phyloP scores from a whole-genome alignment of 2,888 invertebrate species.

The Prionchulus punctatus region DNA sequence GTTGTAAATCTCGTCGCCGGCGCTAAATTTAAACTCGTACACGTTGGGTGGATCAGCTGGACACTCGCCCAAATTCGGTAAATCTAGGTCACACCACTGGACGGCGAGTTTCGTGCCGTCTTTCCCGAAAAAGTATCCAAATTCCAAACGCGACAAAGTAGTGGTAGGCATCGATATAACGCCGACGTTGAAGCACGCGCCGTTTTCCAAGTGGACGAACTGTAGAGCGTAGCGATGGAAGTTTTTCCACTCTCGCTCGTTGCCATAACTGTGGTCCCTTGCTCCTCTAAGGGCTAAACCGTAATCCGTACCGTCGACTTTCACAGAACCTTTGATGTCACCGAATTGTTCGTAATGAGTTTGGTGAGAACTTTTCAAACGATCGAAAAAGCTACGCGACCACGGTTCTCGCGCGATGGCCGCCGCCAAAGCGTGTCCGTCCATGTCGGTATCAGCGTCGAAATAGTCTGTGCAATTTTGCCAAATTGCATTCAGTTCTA shows the following conservation, averaged over 20 bases:
- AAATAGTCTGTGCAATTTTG: constrained; percentile 48
- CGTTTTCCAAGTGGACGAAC: constrained; percentile 55
- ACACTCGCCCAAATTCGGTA: constrained; percentile 48
- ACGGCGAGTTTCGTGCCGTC: constrained; percentile 43
- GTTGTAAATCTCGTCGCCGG: constrained; percentile 21
- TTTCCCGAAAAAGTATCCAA: constrained; percentile 47
- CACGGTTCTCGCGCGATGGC: constrained; percentile 58
- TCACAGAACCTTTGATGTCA: constrained; percentile 40
- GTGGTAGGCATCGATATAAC: constrained; percentile 58
- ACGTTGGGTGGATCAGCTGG: constrained; percentile 45
- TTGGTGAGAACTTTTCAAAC: constrained; percentile 56
- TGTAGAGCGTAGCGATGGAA: constrained; percentile 63
- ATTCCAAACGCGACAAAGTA: constrained; percentile 40
- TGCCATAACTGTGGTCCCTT: constrained; percentile 35
- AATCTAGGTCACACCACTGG: constrained; percentile 42
- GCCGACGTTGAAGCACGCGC: constrained; percentile 51
- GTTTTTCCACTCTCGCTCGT: constrained; percentile 53
- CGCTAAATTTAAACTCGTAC: constrained; percentile 46
- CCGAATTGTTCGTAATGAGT: constrained; percentile 71
- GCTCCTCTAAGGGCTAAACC: not conserved
- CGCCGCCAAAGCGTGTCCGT: constrained; percentile 49
- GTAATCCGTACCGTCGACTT: not conserved
- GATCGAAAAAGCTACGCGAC: constrained; percentile 51
- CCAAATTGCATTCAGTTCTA: constrained; percentile 50
- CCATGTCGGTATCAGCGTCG: constrained; percentile 55